These are phyloP conservation scores for Aurelia sp. DNA, from an alignment of 30 jellyfish, hydroid and myxozoan species.

Conservation along the genomic window DNA sequence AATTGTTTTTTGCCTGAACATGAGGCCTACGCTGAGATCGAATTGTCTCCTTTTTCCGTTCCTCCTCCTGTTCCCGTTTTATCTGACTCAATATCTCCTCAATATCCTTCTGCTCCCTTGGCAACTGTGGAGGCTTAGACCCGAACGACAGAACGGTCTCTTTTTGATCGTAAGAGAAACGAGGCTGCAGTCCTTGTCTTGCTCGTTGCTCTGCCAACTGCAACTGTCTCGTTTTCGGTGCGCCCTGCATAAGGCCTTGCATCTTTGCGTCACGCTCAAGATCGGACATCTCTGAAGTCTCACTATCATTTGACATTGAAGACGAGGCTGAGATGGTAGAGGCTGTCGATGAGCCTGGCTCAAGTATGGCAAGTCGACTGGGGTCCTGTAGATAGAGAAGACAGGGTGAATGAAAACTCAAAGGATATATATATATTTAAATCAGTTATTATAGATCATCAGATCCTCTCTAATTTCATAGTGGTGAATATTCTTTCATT, in stretches of 20 bases:
- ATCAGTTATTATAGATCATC: no score
- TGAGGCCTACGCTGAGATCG: conserved; percentile 37
- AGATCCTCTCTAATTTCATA: no score
- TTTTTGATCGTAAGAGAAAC: background rate
- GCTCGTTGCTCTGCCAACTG: conserved; percentile 43
- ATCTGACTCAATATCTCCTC: conserved; percentile 62
- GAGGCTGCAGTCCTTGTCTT: conserved; percentile 35
- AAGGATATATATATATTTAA: no score
- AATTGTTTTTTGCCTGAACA: conserved; percentile 46
- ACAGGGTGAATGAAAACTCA: background rate
- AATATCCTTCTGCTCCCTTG: conserved; percentile 43
- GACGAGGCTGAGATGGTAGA: conserved; percentile 6
- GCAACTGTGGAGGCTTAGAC: conserved; percentile 65
- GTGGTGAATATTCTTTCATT: no score
- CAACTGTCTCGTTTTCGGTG: conserved; percentile 46
- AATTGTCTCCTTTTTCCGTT: conserved; percentile 26
- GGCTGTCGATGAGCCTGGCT: background rate
- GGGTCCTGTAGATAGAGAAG: background rate
- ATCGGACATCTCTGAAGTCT: conserved; percentile 9
- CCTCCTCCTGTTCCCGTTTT: conserved; percentile 56
- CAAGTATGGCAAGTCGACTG: conserved; percentile 19
- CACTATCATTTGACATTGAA: conserved; percentile 8
- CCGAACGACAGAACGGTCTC: conserved; percentile 24
- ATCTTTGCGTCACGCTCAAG: conserved; percentile 14
- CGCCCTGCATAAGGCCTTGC: conserved; percentile 10